A percentile compares a stretch with the other conserved stretches of the same genome.
Evolutionary conservation across 2,888 invertebrate species (phyloP).

Genomic region (Spilarctia lutea): DNA sequence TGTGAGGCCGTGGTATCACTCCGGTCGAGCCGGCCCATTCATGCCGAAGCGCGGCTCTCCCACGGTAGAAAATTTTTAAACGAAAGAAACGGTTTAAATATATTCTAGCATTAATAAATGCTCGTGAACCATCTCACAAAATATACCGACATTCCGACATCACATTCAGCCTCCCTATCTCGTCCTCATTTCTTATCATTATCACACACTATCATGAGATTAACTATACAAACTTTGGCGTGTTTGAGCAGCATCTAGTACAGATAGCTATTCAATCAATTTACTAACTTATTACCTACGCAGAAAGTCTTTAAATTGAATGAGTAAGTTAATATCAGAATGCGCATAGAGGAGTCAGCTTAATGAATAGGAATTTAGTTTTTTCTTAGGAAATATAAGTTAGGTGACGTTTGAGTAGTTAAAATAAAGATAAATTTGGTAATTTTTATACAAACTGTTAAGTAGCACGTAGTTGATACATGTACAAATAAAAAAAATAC

Average conservation of each 20-base stretch:
- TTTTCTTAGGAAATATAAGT: slow-evolving; percentile 1
- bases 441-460: not conserved
- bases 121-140: not conserved
- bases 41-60: too few relatives aligned
- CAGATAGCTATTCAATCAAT: not conserved
- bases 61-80: too few relatives aligned
- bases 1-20: too few relatives aligned
- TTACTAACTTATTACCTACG: not conserved
- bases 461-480: not conserved
- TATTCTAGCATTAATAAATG: not conserved
- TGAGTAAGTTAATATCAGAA: not conserved
- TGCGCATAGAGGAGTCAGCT: not conserved
- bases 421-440: not conserved
- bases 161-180: slow-evolving; percentile 34
- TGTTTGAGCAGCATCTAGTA: slow-evolving; percentile 44
- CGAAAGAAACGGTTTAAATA: not conserved
- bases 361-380: slow-evolving; percentile 6
- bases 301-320: not conserved
- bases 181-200: slow-evolving; percentile 52
- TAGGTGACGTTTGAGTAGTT: not conserved
- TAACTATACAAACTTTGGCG: slow-evolving; percentile 42
- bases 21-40: too few relatives aligned
- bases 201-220: slow-evolving; percentile 49
- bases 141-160: slow-evolving; percentile 6
- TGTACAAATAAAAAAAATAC: too few relatives aligned